These are phyloP conservation scores for Phalacrocorax pelagicus DNA, from an alignment of 2,113 vertebrate species.

Conservation along the genomic window DNA sequence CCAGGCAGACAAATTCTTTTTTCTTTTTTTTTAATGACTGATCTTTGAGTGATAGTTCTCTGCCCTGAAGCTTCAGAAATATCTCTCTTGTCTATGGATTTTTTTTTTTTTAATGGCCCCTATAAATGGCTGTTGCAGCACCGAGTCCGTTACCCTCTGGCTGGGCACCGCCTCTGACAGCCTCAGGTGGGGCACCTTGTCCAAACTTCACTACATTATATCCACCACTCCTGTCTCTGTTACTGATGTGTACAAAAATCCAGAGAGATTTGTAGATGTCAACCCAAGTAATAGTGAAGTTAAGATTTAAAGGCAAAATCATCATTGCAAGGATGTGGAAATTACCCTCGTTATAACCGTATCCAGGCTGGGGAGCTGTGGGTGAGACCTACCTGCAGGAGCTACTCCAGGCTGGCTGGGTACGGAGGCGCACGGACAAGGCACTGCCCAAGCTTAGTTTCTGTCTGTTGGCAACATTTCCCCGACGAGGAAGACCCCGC, in stretches of 20 bases:
- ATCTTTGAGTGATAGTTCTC: not conserved
- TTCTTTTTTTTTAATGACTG: not conserved
- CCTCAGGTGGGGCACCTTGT: too few relatives aligned
- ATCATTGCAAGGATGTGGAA: not conserved
- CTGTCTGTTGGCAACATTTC: too few relatives aligned
- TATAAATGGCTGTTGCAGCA: not conserved
- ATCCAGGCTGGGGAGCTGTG: not conserved
- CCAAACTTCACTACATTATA: rapidly evolving
- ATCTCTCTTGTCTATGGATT: not conserved
- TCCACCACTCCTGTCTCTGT: not conserved
- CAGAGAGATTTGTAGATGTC: rapidly evolving
- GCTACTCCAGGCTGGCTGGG: not conserved
- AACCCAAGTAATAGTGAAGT: rapidly evolving
- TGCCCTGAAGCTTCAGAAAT: not conserved
- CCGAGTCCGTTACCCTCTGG: rapidly evolving
- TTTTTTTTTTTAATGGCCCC: too few relatives aligned
- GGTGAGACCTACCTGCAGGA: too few relatives aligned
- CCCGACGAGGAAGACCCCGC: not conserved
- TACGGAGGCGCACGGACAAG: rapidly evolving
- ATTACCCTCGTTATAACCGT: rapidly evolving
- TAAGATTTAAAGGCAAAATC: not conserved
- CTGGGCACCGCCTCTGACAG: not conserved
- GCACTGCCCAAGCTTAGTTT: too few relatives aligned
- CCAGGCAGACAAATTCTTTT: too few relatives aligned
- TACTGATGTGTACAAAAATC: rapidly evolving